Conservation (phyloP, 2,888 invertebrate genomes). For the Pristionchus exspectatus region DNA sequence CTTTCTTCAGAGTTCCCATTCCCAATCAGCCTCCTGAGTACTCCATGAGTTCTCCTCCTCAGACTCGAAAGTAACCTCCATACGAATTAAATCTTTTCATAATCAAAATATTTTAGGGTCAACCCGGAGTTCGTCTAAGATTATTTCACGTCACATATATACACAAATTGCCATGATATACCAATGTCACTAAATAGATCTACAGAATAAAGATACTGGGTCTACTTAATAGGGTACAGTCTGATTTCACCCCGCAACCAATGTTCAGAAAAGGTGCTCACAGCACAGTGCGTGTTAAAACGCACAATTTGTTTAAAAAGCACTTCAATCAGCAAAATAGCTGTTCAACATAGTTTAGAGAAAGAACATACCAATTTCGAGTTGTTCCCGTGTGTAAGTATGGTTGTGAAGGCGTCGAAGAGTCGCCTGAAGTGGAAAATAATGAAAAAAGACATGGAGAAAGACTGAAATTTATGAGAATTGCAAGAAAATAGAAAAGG, state of each 20-base stretch:
- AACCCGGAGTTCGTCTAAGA: slow-evolving; percentile 41
- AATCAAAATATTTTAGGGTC: background rate
- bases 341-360: background rate
- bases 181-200: background rate
- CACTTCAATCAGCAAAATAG: background rate
- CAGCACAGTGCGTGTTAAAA: background rate
- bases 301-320: background rate
- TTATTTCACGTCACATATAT: background rate
- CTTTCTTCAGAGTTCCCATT: slow-evolving; percentile 35
- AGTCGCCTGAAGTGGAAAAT: background rate
- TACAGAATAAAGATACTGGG: slow-evolving; percentile 27
- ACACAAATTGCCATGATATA: slow-evolving; percentile 17
- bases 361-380: background rate
- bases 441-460: background rate
- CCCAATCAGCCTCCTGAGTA: slow-evolving; percentile 50
- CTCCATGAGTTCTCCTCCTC: slow-evolving; percentile 39
- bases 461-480: background rate
- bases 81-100: background rate
- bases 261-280: no score
- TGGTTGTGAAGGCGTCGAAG: background rate
- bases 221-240: background rate
- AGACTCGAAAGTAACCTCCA: slow-evolving; percentile 20
- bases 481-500: background rate
- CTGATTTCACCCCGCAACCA: no score
- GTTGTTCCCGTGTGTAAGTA: background rate